Conservation (phyloP, 2,113 vertebrate species). For the Panurus biarmicus region DNA sequence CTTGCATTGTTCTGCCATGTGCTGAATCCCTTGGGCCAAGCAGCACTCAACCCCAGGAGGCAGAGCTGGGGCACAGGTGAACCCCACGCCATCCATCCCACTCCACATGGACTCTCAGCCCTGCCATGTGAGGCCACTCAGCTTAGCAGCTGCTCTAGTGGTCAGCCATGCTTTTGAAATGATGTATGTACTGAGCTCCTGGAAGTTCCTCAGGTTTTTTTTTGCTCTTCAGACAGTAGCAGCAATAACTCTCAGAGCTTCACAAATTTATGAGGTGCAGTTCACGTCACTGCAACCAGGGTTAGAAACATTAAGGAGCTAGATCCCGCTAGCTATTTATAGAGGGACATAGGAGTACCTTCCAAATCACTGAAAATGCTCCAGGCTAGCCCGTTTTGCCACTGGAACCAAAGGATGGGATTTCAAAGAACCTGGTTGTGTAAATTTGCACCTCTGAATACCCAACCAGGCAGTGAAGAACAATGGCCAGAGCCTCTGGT, state of each 20-base stretch:
- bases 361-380: not conserved
- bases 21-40: not conserved
- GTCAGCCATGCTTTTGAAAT: not conserved
- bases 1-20: not conserved
- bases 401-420: not conserved
- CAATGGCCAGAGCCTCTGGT: not conserved
- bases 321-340: not conserved
- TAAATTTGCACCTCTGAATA: not conserved
- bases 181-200: not conserved
- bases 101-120: not conserved
- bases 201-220: not conserved
- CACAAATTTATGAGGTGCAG: not conserved
- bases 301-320: not conserved
- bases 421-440: not conserved
- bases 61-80: not conserved
- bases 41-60: not conserved
- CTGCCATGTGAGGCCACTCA: not conserved
- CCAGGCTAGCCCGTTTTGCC: not conserved
- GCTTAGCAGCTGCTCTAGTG: not conserved
- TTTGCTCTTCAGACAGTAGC: not conserved
- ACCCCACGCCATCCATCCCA: not conserved
- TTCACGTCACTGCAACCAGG: not conserved
- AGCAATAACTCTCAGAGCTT: not conserved
- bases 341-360: not conserved
- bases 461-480: not conserved